Evolutionary conservation across 2,888 invertebrate genomes (phyloP).

Genomic region (Lamellibrachia columna): DNA sequence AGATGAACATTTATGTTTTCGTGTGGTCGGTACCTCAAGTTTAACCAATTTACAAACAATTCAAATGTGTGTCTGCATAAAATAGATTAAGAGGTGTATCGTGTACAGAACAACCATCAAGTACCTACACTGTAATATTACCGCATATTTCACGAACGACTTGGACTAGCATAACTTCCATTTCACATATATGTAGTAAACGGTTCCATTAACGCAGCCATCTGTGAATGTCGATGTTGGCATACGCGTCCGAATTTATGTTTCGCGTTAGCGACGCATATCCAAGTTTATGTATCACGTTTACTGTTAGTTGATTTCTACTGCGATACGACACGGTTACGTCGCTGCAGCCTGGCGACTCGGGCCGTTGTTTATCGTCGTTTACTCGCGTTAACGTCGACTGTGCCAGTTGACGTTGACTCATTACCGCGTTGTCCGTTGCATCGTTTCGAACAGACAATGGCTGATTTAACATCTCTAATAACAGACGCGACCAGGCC

Average conservation of each 20-base stretch:
- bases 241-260: background rate
- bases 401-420: background rate
- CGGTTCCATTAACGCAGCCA: background rate
- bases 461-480: constrained; percentile 10
- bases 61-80: too few relatives aligned
- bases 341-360: background rate
- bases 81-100: too few relatives aligned
- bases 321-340: background rate
- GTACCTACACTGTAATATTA: too few relatives aligned
- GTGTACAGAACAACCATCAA: too few relatives aligned
- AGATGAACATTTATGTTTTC: too few relatives aligned
- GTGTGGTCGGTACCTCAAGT: too few relatives aligned
- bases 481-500: background rate
- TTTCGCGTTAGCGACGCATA: background rate
- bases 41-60: too few relatives aligned
- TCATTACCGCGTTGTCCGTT: constrained; percentile 1
- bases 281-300: background rate
- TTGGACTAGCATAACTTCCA: too few relatives aligned
- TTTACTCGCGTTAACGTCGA: constrained; percentile 10
- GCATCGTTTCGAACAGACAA: constrained; percentile 6
- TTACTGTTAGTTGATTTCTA: background rate
- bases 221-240: background rate
- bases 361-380: background rate
- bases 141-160: background rate
- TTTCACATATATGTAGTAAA: background rate